phyloP scores from a whole-genome alignment of 2,113 vertebrate genomes.

The Oryzias curvinotus region DNA sequence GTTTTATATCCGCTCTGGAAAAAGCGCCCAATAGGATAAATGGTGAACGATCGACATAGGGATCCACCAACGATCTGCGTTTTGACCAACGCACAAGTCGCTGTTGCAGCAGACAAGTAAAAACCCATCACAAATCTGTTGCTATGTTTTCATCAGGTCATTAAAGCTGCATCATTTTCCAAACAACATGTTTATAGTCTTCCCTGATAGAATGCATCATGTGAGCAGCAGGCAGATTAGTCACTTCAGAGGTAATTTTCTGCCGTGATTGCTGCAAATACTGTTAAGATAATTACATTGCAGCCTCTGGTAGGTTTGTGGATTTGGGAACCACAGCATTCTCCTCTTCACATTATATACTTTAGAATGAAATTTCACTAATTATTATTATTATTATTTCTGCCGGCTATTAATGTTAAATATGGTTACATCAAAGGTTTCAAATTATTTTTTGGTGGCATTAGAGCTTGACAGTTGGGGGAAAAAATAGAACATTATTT shows the following conservation, averaged over 20 bases:
- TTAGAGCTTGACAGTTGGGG: too few relatives aligned
- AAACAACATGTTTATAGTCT: constrained; percentile 30
- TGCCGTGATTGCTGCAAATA: constrained; percentile 52
- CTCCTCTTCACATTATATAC: constrained; percentile 1
- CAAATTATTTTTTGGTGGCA: background rate
- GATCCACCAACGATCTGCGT: too few relatives aligned
- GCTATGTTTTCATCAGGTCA: constrained; percentile 44
- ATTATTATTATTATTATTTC: background rate
- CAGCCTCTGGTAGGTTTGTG: constrained; percentile 31
- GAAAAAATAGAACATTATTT: background rate
- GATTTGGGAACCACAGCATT: constrained; percentile 7
- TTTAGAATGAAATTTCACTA: background rate
- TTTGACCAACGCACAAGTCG: too few relatives aligned
- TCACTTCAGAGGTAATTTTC: constrained; percentile 48
- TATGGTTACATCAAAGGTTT: background rate
- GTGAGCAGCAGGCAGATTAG: constrained; percentile 47
- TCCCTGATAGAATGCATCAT: constrained; percentile 21
- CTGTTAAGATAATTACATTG: constrained; percentile 52
- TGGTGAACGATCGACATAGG: too few relatives aligned
- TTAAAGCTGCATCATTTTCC: constrained; percentile 48
- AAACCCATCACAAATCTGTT: constrained; percentile 17
- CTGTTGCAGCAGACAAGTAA: too few relatives aligned
- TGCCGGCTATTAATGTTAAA: background rate
- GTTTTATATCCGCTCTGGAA: constrained; percentile 10
- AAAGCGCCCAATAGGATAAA: constrained; percentile 26